Percentiles rank a stretch among this genome's conserved stretches.
Evolutionary conservation across 1,140 invertebrate genomes (phyloP).

Genomic region (Trichonephila inaurata): DNA sequence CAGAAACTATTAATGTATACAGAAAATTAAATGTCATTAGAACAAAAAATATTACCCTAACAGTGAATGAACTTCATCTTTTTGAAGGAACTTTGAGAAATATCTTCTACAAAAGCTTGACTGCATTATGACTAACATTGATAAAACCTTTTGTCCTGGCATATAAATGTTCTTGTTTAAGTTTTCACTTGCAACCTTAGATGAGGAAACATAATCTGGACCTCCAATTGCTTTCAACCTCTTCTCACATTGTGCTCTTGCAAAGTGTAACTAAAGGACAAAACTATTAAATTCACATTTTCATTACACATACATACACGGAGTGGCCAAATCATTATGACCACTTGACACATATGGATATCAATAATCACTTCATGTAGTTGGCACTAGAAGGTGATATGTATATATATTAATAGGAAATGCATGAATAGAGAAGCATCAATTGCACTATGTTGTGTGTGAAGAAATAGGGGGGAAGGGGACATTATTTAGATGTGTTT

Average conservation of each 20-base stretch:
- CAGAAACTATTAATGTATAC: too few relatives aligned
- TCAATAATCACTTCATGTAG: not conserved
- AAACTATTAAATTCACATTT: not conserved
- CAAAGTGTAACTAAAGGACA: constrained; percentile 83
- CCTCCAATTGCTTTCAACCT: constrained; percentile 88
- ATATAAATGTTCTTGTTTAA: constrained; percentile 55
- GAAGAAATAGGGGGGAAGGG: too few relatives aligned
- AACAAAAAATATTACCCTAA: constrained; percentile 81
- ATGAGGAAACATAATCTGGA: constrained; percentile 83
- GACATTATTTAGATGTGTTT: too few relatives aligned
- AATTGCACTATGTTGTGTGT: too few relatives aligned
- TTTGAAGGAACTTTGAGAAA: constrained; percentile 90
- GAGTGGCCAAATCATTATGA: not conserved
- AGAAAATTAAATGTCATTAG: too few relatives aligned
- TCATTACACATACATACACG: not conserved
- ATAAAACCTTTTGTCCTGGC: constrained; percentile 80
- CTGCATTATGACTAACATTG: constrained; percentile 82
- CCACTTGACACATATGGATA: not conserved
- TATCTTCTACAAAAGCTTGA: constrained; percentile 83
- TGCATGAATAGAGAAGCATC: too few relatives aligned
- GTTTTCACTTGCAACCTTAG: constrained; percentile 47
- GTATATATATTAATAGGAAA: too few relatives aligned
- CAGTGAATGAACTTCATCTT: constrained; percentile 89
- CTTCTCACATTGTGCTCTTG: constrained; percentile 90
- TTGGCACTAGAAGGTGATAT: not conserved